These are phyloP conservation scores for Acarapis woodi DNA, from an alignment of 1,140 invertebrate species.

Conservation along the genomic window DNA sequence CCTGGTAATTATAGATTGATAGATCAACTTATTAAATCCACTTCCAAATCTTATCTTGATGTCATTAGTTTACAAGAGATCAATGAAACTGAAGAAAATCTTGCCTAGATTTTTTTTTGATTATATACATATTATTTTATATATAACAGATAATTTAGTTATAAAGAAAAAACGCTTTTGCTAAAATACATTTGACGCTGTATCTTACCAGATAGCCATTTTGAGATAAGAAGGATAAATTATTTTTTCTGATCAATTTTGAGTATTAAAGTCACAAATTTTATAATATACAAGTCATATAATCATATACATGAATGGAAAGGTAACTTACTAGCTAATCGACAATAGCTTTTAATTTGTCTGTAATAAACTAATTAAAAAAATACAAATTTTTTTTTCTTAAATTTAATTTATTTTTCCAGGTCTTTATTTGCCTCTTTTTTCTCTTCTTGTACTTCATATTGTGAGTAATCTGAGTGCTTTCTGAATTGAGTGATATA, in stretches of 20 bases:
- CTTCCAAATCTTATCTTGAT: slow-evolving; percentile 55
- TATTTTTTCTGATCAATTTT: not conserved
- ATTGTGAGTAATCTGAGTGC: too few relatives aligned
- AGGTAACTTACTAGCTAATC: not conserved
- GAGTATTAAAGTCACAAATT: not conserved
- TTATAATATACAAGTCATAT: not conserved
- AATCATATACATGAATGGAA: not conserved
- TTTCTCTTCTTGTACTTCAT: too few relatives aligned
- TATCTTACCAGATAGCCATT: too few relatives aligned
- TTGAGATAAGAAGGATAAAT: not conserved
- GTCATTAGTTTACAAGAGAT: slow-evolving; percentile 71
- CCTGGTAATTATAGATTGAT: slow-evolving; percentile 66
- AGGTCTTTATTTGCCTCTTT: not conserved
- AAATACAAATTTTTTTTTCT: not conserved
- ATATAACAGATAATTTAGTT: too few relatives aligned
- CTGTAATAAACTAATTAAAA: not conserved
- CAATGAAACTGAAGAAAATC: slow-evolving; percentile 57
- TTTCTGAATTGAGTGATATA: slow-evolving; percentile 27
- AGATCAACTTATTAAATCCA: slow-evolving; percentile 62
- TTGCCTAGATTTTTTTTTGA: not conserved
- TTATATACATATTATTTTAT: not conserved
- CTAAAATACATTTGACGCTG: too few relatives aligned
- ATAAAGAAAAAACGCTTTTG: too few relatives aligned
- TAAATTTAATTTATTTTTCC: not conserved
- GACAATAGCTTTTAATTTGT: not conserved